These are phyloP conservation scores for Platanista minor DNA, from an alignment of 2,113 vertebrate genomes.

Conservation along the genomic window DNA sequence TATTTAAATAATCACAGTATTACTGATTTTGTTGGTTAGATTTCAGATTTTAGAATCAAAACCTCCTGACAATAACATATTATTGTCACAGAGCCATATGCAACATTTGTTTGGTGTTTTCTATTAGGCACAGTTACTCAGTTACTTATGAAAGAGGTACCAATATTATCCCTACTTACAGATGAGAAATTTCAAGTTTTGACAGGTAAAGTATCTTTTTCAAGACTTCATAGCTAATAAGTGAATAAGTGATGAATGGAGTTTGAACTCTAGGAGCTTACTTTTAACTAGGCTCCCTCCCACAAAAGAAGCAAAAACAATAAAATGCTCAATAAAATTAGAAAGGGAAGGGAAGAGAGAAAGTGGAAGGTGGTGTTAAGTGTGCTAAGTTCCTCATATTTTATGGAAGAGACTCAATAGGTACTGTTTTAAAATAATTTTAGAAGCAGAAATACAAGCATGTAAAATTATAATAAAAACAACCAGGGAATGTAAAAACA, in stretches of 20 bases:
- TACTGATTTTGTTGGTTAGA: not conserved
- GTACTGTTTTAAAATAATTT: not conserved
- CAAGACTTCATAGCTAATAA: not conserved
- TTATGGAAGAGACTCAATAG: not conserved
- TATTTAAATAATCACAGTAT: not conserved
- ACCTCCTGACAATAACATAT: not conserved
- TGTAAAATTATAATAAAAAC: conserved; percentile 21
- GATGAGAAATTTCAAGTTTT: not conserved
- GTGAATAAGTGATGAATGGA: not conserved
- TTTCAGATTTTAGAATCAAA: not conserved
- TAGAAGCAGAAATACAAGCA: conserved; percentile 2
- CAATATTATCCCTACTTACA: not conserved
- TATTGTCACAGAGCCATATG: not conserved
- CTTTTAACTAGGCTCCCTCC: not conserved
- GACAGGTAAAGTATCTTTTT: not conserved
- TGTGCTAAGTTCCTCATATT: not conserved
- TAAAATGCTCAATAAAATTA: not conserved
- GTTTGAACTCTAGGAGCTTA: not conserved
- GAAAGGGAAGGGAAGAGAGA: not conserved
- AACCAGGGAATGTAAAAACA: conserved; percentile 10
- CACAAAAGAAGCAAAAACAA: not conserved
- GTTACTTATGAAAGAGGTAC: not conserved
- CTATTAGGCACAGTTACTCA: not conserved
- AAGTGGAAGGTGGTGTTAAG: not conserved
- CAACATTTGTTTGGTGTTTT: not conserved